Conservation (phyloP, 2,113 vertebrate species). For the Grus americana region DNA sequence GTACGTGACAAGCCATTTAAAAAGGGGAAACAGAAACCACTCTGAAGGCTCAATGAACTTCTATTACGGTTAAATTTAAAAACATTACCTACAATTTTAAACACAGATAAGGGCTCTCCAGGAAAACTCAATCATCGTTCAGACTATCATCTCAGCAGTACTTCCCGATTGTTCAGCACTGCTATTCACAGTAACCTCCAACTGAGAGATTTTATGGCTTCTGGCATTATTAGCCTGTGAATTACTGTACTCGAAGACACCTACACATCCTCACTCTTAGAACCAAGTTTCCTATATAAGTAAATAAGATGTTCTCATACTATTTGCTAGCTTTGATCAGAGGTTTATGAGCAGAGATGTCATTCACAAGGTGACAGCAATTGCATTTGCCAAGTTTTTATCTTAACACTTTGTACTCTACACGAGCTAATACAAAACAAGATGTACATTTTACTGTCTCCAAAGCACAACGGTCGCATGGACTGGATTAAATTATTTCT, state of each 20-base stretch:
- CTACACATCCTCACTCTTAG: background rate
- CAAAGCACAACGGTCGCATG: conserved; percentile 11
- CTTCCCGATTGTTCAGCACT: background rate
- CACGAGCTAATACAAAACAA: background rate
- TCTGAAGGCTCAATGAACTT: conserved; percentile 1
- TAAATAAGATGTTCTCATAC: background rate
- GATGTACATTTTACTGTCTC: conserved; percentile 17
- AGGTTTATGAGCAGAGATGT: background rate
- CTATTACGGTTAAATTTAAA: conserved; percentile 6
- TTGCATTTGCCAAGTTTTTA: background rate
- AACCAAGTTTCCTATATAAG: background rate
- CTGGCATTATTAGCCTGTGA: conserved; percentile 41
- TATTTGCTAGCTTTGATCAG: background rate
- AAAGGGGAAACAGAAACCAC: background rate
- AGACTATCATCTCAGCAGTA: conserved; percentile 57
- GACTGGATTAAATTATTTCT: conserved; percentile 59
- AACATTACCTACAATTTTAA: conserved; percentile 51
- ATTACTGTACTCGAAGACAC: background rate
- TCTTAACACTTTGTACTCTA: background rate
- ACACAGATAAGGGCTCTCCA: conserved; percentile 54
- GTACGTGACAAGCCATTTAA: background rate
- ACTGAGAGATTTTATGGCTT: conserved; percentile 48
- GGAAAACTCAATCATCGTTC: conserved; percentile 58
- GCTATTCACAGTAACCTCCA: conserved; percentile 27
- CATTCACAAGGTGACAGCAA: background rate